phyloP scores from a whole-genome alignment of 2,113 vertebrate species.

The Acanthisitta chloris region DNA sequence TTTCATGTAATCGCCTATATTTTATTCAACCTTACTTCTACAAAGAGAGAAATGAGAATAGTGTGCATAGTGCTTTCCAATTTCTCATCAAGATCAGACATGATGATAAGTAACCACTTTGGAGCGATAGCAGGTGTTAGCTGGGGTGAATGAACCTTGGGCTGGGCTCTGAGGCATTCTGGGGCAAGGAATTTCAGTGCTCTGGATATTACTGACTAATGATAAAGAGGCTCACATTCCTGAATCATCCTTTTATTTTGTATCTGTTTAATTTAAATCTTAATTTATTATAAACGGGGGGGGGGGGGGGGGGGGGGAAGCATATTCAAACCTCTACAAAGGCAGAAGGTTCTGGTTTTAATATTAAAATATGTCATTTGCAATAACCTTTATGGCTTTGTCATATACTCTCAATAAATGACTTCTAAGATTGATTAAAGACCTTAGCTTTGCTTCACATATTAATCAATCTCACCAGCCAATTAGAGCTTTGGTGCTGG shows the following conservation, averaged over 20 bases:
- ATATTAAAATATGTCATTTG: slow-evolving; percentile 60
- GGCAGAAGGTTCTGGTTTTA: slow-evolving; percentile 36
- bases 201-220: slow-evolving; percentile 19
- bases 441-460: slow-evolving; percentile 50
- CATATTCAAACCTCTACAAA: slow-evolving; percentile 15
- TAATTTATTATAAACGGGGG: slow-evolving; percentile 38
- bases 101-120: slow-evolving; percentile 28
- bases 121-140: slow-evolving; percentile 48
- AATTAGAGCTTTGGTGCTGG: slow-evolving; percentile 49
- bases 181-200: slow-evolving; percentile 33
- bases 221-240: slow-evolving; percentile 23
- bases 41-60: slow-evolving; percentile 30
- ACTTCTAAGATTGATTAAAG: slow-evolving; percentile 65
- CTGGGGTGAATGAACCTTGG: slow-evolving; percentile 53
- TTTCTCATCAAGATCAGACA: slow-evolving; percentile 62
- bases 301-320: not conserved
- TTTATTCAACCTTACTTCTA: slow-evolving; percentile 24
- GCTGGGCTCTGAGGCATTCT: slow-evolving; percentile 54
- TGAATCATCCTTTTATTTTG: slow-evolving; percentile 46
- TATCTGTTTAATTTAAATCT: slow-evolving; percentile 42
- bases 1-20: not conserved
- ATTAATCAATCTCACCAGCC: slow-evolving; percentile 65
- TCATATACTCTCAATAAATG: slow-evolving; percentile 59
- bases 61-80: slow-evolving; percentile 31
- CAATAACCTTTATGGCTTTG: slow-evolving; percentile 60